A percentile compares a stretch with the other conserved stretches of the same genome.
These are phyloP conservation scores for Dascyllus trimaculatus DNA, from an alignment of 2,113 vertebrate species.

Conservation along the genomic window DNA sequence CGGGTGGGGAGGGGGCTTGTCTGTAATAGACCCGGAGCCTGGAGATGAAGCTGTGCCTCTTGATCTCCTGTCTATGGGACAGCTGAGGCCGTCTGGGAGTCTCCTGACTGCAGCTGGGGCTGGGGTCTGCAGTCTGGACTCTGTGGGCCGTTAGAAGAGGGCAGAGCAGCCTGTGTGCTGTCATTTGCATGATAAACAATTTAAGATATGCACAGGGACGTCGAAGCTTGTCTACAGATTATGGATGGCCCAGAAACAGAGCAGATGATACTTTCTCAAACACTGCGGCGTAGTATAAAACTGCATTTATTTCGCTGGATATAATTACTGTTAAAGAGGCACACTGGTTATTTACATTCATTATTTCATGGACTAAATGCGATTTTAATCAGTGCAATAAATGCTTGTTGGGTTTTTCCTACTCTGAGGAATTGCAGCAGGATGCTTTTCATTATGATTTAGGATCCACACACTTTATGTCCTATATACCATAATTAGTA, in stretches of 20 bases:
- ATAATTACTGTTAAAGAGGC: slow-evolving; percentile 30
- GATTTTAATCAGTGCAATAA: slow-evolving; percentile 26
- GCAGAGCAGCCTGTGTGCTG: slow-evolving; percentile 72
- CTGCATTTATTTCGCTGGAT: slow-evolving; percentile 32
- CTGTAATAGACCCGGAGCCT: slow-evolving; percentile 28
- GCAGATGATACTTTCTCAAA: slow-evolving; percentile 81
- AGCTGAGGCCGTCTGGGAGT: slow-evolving; percentile 80
- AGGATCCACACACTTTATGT: slow-evolving; percentile 17
- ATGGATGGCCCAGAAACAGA: slow-evolving; percentile 80
- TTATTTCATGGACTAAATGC: slow-evolving; percentile 12
- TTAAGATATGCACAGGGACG: slow-evolving; percentile 86
- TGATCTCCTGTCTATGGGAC: slow-evolving; percentile 62
- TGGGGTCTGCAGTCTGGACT: slow-evolving; percentile 77
- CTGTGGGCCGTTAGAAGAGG: slow-evolving; percentile 72
- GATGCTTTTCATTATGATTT: slow-evolving; percentile 45
- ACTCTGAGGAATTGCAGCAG: slow-evolving; percentile 34
- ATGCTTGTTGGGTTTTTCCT: slow-evolving; percentile 27
- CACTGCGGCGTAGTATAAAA: slow-evolving; percentile 27
- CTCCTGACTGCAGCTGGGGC: slow-evolving; percentile 80
- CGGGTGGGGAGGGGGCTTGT: slow-evolving; percentile 7
- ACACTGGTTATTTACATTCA: slow-evolving; percentile 26
- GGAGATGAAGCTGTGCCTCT: slow-evolving; percentile 48
- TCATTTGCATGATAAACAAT: slow-evolving; percentile 88
- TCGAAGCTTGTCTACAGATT: slow-evolving; percentile 81
- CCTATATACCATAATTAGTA: slow-evolving; percentile 40